Evolutionary conservation across 2,888 invertebrate species (phyloP), one percentile per base, ranked within the genome.

Genomic region (Caenorhabditis zanzibari): DNA sequence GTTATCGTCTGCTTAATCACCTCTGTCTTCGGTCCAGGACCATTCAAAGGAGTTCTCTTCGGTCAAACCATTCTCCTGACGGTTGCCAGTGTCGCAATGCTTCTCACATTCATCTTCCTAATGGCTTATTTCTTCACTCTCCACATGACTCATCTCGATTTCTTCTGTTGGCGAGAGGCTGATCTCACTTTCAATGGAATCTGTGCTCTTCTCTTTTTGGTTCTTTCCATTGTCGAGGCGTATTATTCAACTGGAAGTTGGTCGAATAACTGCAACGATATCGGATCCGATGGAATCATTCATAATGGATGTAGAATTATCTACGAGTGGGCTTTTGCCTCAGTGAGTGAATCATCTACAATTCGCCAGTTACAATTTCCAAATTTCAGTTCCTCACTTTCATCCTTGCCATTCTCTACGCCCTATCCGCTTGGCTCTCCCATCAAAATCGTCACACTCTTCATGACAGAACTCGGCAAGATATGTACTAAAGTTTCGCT

Each of bases 241-340:
- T 92, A 90, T 68, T 92, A 92, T 82, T 75, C 90, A 12, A 92
- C 91, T 9, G 92, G 88, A 77, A 86, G 90, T n/a, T 91, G 91
- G 91, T 86, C 91, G 19, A 91, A 91, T 74, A 91, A 91, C 76
- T 91, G 91, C 73, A 91, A 92, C 76, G 91, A 92, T 69, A 92
- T 91, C 66, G 91, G 91, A n/a, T 85, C 85, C 22, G 88, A 88
- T 64, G 88, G 86, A 10, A 83, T 91, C 64, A 90, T 91, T 74
- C 91, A 91, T 79, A 91, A 90, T 77, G 90, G 91, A 14, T 92
- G 91, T 73, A 80, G 92, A 10, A 59, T 90, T 59, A 89, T 91
- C 68, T 90, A 82, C 64, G 90, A 91, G 59, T 92, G 92, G 92
- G 91, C 88, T 4, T 91, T 92, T 56, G 91, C 92, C 7, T 85